Conservation (phyloP, 1,140 invertebrate genomes). For the Lepidostoma basale region DNA sequence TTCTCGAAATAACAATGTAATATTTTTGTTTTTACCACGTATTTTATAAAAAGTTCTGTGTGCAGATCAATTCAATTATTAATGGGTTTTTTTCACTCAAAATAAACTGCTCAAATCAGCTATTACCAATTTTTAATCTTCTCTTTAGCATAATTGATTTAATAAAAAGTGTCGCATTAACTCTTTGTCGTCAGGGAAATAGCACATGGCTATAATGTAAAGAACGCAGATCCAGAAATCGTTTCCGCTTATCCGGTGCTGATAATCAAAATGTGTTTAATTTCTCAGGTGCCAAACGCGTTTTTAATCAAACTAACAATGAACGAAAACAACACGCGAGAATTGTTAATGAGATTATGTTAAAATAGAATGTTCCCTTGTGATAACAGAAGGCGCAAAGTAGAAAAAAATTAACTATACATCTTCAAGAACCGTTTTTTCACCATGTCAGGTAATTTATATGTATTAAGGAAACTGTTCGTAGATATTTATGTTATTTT, state of each 20-base stretch:
- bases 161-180: constrained; percentile 10
- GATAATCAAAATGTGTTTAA: no score
- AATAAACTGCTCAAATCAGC: no score
- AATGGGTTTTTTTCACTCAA: no score
- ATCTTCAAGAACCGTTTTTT: background rate
- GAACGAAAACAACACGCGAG: background rate
- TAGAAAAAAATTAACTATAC: background rate
- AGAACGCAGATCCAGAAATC: background rate
- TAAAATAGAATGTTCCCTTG: background rate
- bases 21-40: no score
- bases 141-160: constrained; percentile 9
- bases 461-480: no score
- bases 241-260: no score
- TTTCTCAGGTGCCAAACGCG: background rate
- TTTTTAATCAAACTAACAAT: background rate
- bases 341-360: no score
- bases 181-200: background rate
- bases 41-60: no score
- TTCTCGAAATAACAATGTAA: no score
- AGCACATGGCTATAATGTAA: background rate
- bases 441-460: constrained; percentile 1
- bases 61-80: no score
- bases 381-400: background rate
- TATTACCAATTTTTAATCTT: no score
- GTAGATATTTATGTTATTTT: background rate